These are phyloP conservation scores for Salticus scenicus DNA, from an alignment of 2,888 invertebrate species.

Conservation along the genomic window DNA sequence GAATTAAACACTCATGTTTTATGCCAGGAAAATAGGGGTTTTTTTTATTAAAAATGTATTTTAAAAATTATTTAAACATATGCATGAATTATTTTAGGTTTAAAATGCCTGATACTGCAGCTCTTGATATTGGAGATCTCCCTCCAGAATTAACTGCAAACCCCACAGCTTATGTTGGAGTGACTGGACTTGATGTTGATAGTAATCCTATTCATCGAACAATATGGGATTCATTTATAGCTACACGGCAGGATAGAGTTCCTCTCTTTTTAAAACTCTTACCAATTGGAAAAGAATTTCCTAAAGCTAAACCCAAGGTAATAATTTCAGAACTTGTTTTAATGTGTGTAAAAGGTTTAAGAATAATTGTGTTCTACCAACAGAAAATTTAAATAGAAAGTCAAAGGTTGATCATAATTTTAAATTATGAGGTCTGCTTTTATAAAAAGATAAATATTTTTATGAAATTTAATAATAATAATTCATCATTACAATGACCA, in stretches of 20 bases:
- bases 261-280: constrained; percentile 89
- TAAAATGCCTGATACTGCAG: not conserved
- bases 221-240: constrained; percentile 94
- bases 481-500: too few species aligned
- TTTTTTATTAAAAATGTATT: too few species aligned
- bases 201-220: constrained; percentile 91
- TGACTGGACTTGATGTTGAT: constrained; percentile 89
- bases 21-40: too few species aligned
- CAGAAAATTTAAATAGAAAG: too few species aligned
- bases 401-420: too few species aligned
- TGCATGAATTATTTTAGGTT: too few species aligned
- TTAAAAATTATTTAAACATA: too few species aligned
- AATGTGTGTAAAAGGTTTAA: not conserved
- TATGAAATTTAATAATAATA: too few species aligned
- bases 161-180: constrained; percentile 89
- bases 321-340: constrained; percentile 5
- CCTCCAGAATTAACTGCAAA: constrained; percentile 89
- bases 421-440: too few species aligned
- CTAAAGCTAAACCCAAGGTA: constrained; percentile 78
- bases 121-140: constrained; percentile 77
- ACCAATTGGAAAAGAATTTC: constrained; percentile 89
- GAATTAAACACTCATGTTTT: too few species aligned
- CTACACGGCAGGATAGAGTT: constrained; percentile 87
- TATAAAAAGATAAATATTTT: too few species aligned
- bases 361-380: too few species aligned